Base-by-base conservation (phyloP, 2,888 invertebrate genomes). In the Pheosia gnoma region DNA sequence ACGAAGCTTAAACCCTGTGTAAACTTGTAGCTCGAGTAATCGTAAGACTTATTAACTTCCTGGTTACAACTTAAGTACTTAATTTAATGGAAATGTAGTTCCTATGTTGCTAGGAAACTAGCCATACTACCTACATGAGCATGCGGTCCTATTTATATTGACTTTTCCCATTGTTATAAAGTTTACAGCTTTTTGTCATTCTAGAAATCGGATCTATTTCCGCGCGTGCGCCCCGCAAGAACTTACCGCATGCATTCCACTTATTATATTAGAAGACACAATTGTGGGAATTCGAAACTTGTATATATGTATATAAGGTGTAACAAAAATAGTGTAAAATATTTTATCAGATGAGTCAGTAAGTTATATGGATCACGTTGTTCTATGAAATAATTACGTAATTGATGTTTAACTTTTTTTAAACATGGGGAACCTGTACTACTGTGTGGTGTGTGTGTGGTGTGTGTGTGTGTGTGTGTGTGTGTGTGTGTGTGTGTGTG, bases 251-350 rank as follows among this genome's bases (percentile, higher is more conserved):
- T 37, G 5, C 37, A 36, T 37, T 37, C 9, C 37, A 53, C 25
- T 51, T 51, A 51, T 51, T 51, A 53, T 37, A 37, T 51, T 51
- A 11, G 9, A 53, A 37, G 8, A 53, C 53, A 53, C 53, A 53
- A 53, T 53, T 53, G 37, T 53, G 45, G 57, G 45, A 57, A 57
- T 6, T 25, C 36, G 56, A 56, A 56, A 56, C n/a, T 56, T 56
- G 10, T 55, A 6, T 53, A 37, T 36, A n/a, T 55, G 25, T 25
- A 25, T 25, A 25, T 25, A 25, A 25, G 25, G 25, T 25, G 25
- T 25, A 25, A 25, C 25, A 25, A 25, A 25, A 25, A 25, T 41
- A 5, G 41, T 47, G 47, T 47, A 25, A 25, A 25, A 25, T 2
- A 25, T 25, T 25, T 25, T 25, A 25, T 1, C 25, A 25, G 25